phyloP scores from a whole-genome alignment of 2,797 vertebrate genomes.

The Thamnophis elegans region DNA sequence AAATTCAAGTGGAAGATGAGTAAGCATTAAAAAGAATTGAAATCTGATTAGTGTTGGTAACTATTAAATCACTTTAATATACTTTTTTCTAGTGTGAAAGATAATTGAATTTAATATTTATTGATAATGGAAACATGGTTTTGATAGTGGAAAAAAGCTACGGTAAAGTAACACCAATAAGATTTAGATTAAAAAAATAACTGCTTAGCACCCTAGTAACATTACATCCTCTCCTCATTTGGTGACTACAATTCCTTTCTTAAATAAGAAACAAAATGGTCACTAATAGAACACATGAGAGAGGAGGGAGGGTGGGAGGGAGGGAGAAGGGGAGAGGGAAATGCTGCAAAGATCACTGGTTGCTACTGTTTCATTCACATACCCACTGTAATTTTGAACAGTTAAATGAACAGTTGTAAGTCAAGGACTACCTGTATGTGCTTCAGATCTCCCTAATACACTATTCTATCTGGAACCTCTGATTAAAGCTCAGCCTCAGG shows the following conservation, averaged over 20 bases:
- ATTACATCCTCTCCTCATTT: background rate
- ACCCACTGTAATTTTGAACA: background rate
- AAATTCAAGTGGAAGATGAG: slow-evolving; percentile 46
- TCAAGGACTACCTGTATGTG: background rate
- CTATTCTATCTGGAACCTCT: background rate
- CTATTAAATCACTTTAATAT: background rate
- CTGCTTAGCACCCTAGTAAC: background rate
- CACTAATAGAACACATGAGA: background rate
- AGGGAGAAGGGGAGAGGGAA: accelerated
- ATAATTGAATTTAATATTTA: background rate
- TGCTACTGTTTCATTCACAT: background rate
- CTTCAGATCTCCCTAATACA: background rate
- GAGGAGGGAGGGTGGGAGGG: background rate
- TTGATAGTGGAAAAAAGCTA: background rate
- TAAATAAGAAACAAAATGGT: background rate
- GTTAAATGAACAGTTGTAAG: background rate
- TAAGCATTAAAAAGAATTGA: slow-evolving; percentile 55
- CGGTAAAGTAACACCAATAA: background rate
- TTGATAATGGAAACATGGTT: slow-evolving; percentile 6
- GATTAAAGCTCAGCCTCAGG: background rate
- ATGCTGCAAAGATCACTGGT: background rate
- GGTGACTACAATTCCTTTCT: background rate
- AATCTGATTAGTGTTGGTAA: slow-evolving; percentile 53
- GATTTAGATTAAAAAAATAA: background rate
- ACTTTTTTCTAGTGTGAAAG: background rate